A percentile compares a stretch with the other conserved stretches of the same genome.
These are phyloP conservation scores for Mythimna vitellina DNA, from an alignment of 2,888 invertebrate species.

Conservation along the genomic window DNA sequence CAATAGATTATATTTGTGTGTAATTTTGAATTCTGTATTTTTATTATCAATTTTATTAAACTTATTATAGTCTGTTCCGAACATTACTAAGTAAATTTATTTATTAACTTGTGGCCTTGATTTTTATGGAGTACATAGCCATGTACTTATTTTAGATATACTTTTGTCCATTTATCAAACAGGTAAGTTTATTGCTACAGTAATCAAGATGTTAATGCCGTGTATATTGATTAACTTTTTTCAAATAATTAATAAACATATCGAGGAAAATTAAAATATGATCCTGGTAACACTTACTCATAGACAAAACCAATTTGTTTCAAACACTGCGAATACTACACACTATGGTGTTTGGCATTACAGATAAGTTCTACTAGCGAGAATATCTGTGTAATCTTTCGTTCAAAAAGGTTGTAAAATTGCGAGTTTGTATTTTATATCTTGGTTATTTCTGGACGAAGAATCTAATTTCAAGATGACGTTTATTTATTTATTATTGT, in stretches of 20 bases:
- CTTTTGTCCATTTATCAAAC: not conserved
- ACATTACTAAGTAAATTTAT: not conserved
- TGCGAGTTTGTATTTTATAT: not conserved
- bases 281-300: conserved; percentile 29
- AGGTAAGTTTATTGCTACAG: not conserved
- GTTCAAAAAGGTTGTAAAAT: not conserved
- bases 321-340: not conserved
- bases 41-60: not conserved
- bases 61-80: not conserved
- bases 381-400: conserved; percentile 21
- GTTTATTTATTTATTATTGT: conserved; percentile 53
- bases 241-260: not conserved
- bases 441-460: conserved; percentile 25
- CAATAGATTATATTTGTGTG: not conserved
- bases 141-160: not conserved
- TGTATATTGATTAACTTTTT: not conserved
- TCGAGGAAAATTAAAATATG: conserved; percentile 15
- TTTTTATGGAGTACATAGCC: not conserved
- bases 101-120: not conserved
- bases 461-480: conserved; percentile 33
- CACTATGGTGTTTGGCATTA: not conserved
- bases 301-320: conserved; percentile 34
- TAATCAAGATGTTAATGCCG: not conserved
- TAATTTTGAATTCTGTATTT: not conserved
- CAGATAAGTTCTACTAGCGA: not conserved